Conservation (phyloP, 2,113 vertebrate genomes). For the Osmerus mordax region DNA sequence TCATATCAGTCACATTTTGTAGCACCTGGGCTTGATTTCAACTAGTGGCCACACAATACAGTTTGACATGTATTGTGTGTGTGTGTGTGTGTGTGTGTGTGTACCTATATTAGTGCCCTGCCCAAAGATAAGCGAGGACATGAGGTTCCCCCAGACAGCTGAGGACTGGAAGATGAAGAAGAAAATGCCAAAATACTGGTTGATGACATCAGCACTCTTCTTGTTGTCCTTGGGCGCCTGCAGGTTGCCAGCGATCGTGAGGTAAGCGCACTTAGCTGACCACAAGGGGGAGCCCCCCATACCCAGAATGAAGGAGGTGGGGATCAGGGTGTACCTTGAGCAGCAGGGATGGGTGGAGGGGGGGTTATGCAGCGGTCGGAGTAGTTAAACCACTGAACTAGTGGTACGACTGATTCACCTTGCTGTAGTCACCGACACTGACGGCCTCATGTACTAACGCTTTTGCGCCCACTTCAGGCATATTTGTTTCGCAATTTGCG, state of each 20-base stretch:
- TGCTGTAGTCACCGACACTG: not conserved
- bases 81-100: not conserved
- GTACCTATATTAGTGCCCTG: slow-evolving; percentile 77
- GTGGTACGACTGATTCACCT: not conserved
- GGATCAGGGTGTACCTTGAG: slow-evolving; percentile 86
- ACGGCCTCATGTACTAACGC: too few species aligned
- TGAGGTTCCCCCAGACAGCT: slow-evolving; percentile 91
- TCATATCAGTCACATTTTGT: too few species aligned
- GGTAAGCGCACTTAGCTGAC: slow-evolving; percentile 91
- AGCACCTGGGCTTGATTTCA: too few species aligned
- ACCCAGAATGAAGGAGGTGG: slow-evolving; percentile 87
- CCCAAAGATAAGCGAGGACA: slow-evolving; percentile 88
- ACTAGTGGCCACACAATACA: too few species aligned
- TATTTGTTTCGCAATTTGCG: too few species aligned
- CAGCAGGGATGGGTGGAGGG: slow-evolving; percentile 1
- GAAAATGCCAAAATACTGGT: slow-evolving; percentile 91
- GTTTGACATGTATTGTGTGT: too few species aligned
- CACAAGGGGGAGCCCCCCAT: slow-evolving; percentile 89
- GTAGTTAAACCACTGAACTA: not conserved
- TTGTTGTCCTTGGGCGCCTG: slow-evolving; percentile 70
- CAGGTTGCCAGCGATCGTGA: slow-evolving; percentile 78
- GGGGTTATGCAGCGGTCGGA: not conserved
- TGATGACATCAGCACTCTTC: slow-evolving; percentile 77
- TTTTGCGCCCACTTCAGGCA: too few species aligned
- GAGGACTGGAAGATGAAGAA: slow-evolving; percentile 93